Percentiles rank a stretch among this genome's conserved stretches.
These are phyloP conservation scores for Coregonus sp. DNA, from an alignment of 2,797 vertebrate genomes.

Conservation along the genomic window DNA sequence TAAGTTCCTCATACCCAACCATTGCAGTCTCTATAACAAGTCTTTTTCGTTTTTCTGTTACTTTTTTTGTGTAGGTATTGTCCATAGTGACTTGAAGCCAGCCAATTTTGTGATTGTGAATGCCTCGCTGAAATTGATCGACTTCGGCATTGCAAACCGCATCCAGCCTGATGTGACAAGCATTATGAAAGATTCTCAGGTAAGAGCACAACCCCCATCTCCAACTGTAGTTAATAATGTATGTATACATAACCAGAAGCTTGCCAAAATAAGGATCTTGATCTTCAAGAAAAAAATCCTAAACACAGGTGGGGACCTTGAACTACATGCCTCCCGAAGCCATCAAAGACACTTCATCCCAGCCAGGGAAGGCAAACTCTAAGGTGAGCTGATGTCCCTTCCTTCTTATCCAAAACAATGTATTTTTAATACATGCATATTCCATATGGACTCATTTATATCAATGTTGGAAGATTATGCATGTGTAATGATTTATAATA, in stretches of 20 bases:
- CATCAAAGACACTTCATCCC: constrained; percentile 91
- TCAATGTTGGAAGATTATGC: neutral
- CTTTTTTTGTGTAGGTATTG: constrained; percentile 78
- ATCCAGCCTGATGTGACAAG: constrained; percentile 97
- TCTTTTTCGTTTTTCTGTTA: neutral
- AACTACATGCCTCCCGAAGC: constrained; percentile 98
- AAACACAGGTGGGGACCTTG: constrained; percentile 89
- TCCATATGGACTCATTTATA: neutral
- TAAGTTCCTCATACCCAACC: neutral
- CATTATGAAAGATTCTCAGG: constrained; percentile 96
- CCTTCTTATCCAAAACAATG: neutral
- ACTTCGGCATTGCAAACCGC: constrained; percentile 96
- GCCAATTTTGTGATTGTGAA: constrained; percentile 98
- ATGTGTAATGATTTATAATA: neutral
- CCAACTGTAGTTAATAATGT: neutral
- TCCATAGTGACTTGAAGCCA: constrained; percentile 97
- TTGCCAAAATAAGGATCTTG: neutral
- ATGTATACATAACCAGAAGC: neutral
- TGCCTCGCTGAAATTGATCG: constrained; percentile 93
- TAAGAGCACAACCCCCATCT: constrained; percentile 41
- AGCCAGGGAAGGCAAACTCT: constrained; percentile 83
- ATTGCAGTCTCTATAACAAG: neutral
- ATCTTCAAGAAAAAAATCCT: no score
- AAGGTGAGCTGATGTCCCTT: constrained; percentile 77
- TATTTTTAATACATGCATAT: neutral